Percentiles rank a stretch among this genome's conserved stretches.
Evolutionary conservation across 2,113 vertebrate species (phyloP).

Genomic region (Dasyprocta punctata): DNA sequence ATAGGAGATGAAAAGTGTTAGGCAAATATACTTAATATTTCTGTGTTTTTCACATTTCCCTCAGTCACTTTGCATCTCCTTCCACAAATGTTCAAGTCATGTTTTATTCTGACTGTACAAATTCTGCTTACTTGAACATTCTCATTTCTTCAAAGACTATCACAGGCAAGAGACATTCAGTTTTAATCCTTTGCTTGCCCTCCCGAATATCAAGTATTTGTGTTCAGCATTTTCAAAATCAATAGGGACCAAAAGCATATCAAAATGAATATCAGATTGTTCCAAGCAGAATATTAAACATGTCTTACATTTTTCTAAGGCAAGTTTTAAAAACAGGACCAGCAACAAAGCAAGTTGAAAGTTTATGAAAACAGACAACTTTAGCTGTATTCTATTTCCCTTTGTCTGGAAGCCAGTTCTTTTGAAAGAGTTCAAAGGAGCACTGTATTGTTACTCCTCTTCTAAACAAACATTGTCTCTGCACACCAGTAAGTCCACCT

Average conservation of each 20-base stretch:
- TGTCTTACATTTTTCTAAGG: conserved; percentile 67
- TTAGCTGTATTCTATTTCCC: conserved; percentile 53
- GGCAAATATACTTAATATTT: conserved; percentile 47
- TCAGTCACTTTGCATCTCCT: background rate
- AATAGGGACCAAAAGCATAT: conserved; percentile 61
- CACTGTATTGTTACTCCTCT: conserved; percentile 52
- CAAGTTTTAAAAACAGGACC: conserved; percentile 61
- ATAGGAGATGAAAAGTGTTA: conserved; percentile 31
- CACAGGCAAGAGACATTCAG: conserved; percentile 1
- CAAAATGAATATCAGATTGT: conserved; percentile 62
- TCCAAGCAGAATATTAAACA: conserved; percentile 66
- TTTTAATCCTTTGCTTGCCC: conserved; percentile 58
- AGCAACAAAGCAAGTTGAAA: conserved; percentile 65
- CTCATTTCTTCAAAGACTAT: conserved; percentile 57
- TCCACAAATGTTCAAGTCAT: conserved; percentile 55
- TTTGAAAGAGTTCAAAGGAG: conserved; percentile 71
- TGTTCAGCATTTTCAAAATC: conserved; percentile 68
- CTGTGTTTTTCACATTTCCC: conserved; percentile 1
- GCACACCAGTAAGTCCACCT: conserved; percentile 42
- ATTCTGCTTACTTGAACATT: conserved; percentile 51
- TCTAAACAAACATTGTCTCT: conserved; percentile 61
- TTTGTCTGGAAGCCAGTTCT: conserved; percentile 59
- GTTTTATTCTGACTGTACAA: conserved; percentile 59
- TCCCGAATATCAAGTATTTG: conserved; percentile 50
- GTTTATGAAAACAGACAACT: conserved; percentile 68